Conservation (phyloP, 2,797 vertebrate species). For the Morus bassanus region DNA sequence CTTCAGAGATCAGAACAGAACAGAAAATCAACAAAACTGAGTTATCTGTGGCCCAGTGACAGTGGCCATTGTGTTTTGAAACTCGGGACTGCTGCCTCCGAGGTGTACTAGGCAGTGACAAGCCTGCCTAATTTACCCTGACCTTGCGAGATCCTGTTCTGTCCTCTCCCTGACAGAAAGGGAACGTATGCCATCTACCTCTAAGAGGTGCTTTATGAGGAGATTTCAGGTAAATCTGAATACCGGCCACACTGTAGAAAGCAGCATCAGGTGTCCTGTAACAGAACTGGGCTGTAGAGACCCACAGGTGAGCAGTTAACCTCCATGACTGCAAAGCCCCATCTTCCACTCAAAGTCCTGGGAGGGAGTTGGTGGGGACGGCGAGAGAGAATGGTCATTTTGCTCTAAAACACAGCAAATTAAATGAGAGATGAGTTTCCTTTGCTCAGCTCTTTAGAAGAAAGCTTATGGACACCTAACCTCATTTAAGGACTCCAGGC, state of each 20-base stretch:
- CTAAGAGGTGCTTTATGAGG: not conserved
- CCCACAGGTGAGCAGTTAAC: not conserved
- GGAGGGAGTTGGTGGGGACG: not conserved
- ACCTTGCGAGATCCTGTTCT: not conserved
- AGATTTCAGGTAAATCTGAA: not conserved
- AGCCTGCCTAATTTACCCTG: not conserved
- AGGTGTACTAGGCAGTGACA: not conserved
- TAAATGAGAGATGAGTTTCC: not conserved
- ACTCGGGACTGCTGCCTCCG: accelerated
- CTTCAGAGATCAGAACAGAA: no score
- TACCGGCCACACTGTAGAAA: not conserved
- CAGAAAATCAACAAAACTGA: not conserved
- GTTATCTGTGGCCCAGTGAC: not conserved
- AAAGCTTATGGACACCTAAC: not conserved
- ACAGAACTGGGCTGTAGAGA: not conserved
- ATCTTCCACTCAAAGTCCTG: not conserved
- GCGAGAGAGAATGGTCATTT: not conserved
- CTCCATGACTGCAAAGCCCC: not conserved
- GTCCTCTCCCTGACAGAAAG: not conserved
- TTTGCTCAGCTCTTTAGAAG: not conserved
- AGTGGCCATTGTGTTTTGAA: not conserved
- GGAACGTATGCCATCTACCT: not conserved
- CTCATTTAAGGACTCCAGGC: not conserved
- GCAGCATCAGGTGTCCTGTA: no score
- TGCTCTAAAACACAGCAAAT: not conserved